Evolutionary conservation across 2,888 invertebrate species (phyloP), one percentile per base, ranked within the genome.

Genomic region (Pollenia griseotomentosa): DNA sequence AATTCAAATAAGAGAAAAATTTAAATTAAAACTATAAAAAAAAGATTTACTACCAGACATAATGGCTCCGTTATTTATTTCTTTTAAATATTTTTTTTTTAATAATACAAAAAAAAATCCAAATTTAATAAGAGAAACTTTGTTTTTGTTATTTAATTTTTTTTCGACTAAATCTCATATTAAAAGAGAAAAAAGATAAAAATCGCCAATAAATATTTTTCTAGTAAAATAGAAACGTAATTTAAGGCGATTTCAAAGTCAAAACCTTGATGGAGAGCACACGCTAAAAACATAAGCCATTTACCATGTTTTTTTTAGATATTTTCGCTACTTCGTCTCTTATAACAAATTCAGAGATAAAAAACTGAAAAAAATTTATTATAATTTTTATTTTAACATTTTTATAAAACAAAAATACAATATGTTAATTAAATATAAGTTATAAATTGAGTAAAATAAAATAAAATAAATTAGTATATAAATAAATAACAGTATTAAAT

Each of bases 181-280:
- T 19, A 19, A 53, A 19, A 77, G 2, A 19, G 16, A 53, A 51
- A 42, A 40, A n/a, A 40, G n/a, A 53, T 48, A 48, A 57, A 48
- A 82, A 66, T 42, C 46, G 12, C 40, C 16, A 40, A 10, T 42
- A 44, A 14, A 44, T 7, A 65, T 33, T 46, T n/a, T n/a, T 16
- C 11, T 59, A 61, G 11, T 66, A 44, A 61, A 2, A 42, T 33
- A 33, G 42, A 77, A 57, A 48, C 44, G 63, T 65, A 68, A 55
- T 78, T 90, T 90, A 90, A 91, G 89, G 88, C 90, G 88, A 88
- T 89, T 90, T 90, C 90, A 90, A 90, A 91, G 89, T 89, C 90
- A 89, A 90, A 87, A 89, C 90, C 91, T 91, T 91, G 91, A 88
- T 89, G 87, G 73, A 88, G 89, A 90, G 87, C 88, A 92, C 90